Evolutionary conservation across 1,140 invertebrate species (phyloP).

Genomic region (Euura saliciscinereae): DNA sequence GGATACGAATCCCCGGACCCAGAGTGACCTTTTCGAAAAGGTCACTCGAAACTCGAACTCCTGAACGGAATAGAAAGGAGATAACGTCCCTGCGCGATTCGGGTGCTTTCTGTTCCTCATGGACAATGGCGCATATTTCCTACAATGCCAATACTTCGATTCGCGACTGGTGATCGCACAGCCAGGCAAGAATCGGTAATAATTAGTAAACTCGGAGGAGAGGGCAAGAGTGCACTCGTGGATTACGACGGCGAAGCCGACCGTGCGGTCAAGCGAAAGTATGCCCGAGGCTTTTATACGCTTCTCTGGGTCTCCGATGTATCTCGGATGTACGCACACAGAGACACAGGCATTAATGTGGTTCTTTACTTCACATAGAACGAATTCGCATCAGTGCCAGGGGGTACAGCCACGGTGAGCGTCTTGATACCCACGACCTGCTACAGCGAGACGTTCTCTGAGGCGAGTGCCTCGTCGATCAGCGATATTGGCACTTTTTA

Average conservation of each 20-base stretch:
- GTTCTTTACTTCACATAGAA: no score
- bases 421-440: not conserved
- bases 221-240: not conserved
- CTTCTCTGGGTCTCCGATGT: not conserved
- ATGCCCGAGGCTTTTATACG: not conserved
- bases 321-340: not conserved
- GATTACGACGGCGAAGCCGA: not conserved
- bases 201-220: not conserved
- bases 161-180: not conserved
- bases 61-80: not conserved
- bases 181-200: not conserved
- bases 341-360: not conserved
- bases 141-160: no score
- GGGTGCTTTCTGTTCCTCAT: not conserved
- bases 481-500: no score
- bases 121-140: no score
- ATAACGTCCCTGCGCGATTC: not conserved
- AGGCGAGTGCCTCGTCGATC: no score
- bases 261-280: slow-evolving; percentile 6
- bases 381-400: not conserved
- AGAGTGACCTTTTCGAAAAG: no score
- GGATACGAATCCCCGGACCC: no score
- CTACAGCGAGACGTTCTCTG: no score
- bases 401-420: not conserved
- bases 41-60: not conserved